phyloP scores from a whole-genome alignment of 1,140 invertebrate species.

The Thrips palmi region DNA sequence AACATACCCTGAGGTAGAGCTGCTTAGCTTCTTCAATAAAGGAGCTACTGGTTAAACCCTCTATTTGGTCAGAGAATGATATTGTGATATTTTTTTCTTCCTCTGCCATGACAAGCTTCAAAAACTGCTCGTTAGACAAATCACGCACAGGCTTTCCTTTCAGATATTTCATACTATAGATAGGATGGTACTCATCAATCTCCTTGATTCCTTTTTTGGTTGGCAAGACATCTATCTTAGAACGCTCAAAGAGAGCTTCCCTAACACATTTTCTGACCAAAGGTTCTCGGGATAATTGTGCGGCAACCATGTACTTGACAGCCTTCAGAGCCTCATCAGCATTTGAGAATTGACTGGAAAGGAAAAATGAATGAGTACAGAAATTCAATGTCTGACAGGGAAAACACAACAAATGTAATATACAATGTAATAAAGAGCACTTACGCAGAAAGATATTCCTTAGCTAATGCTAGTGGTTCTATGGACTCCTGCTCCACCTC shows the following conservation, averaged over 20 bases:
- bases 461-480: slow-evolving; percentile 62
- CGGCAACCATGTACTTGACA: slow-evolving; percentile 83
- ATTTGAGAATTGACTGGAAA: slow-evolving; percentile 30
- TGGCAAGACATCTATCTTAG: slow-evolving; percentile 61
- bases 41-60: slow-evolving; percentile 50
- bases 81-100: slow-evolving; percentile 70
- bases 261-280: slow-evolving; percentile 68
- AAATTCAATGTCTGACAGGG: neutral
- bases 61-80: slow-evolving; percentile 51
- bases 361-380: slow-evolving; percentile 13
- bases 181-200: slow-evolving; percentile 83
- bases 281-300: slow-evolving; percentile 83
- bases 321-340: slow-evolving; percentile 70
- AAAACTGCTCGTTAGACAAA: slow-evolving; percentile 75
- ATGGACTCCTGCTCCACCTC: slow-evolving; percentile 83
- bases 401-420: slow-evolving; percentile 3
- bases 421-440: slow-evolving; percentile 6
- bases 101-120: slow-evolving; percentile 66
- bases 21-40: slow-evolving; percentile 87
- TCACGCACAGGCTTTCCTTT: slow-evolving; percentile 88
- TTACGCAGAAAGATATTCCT: slow-evolving; percentile 33
- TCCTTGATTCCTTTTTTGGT: slow-evolving; percentile 85
- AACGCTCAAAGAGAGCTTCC: slow-evolving; percentile 80
- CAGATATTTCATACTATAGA: slow-evolving; percentile 80
- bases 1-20: slow-evolving; percentile 56